Percentiles rank a stretch among this genome's conserved stretches.
Evolutionary conservation across 2,888 invertebrate genomes (phyloP).

Genomic region (Hypselothyrea guttata): DNA sequence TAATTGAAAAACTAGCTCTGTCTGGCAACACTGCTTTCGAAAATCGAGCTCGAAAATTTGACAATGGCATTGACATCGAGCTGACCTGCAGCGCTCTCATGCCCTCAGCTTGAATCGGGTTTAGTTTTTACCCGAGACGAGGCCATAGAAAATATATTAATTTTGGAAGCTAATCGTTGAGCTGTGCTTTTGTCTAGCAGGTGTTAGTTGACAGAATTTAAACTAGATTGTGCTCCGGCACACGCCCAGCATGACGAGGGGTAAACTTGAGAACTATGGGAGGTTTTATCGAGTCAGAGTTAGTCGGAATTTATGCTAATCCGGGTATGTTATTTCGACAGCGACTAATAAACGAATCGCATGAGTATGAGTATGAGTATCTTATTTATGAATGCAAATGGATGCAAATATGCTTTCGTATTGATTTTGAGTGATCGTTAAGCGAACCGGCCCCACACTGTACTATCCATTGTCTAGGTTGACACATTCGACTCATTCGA

Average conservation of each 20-base stretch:
- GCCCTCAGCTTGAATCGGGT: background rate
- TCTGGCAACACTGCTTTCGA: no score
- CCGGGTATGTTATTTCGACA: background rate
- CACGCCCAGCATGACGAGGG: conserved; percentile 13
- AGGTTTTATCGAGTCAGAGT: background rate
- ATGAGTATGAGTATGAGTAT: conserved; percentile 20
- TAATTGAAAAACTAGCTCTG: no score
- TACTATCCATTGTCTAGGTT: conserved; percentile 2
- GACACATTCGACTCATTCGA: conserved; percentile 40
- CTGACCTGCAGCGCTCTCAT: background rate
- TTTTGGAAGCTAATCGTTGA: no score
- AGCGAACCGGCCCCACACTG: conserved; percentile 1
- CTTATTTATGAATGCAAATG: conserved; percentile 52
- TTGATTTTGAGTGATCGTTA: conserved; percentile 56
- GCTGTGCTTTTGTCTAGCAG: no score
- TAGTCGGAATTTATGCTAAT: conserved; percentile 18
- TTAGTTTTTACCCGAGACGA: background rate
- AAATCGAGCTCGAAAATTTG: conserved; percentile 25
- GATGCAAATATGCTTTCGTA: conserved; percentile 18
- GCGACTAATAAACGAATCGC: conserved; percentile 1
- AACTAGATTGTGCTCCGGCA: conserved; percentile 15
- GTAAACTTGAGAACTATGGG: conserved; percentile 55
- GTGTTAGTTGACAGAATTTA: no score
- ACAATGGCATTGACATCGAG: conserved; percentile 66
- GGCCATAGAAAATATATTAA: no score